Base-by-base conservation (phyloP, 2,888 invertebrate species). In the Prosapia bicincta region DNA sequence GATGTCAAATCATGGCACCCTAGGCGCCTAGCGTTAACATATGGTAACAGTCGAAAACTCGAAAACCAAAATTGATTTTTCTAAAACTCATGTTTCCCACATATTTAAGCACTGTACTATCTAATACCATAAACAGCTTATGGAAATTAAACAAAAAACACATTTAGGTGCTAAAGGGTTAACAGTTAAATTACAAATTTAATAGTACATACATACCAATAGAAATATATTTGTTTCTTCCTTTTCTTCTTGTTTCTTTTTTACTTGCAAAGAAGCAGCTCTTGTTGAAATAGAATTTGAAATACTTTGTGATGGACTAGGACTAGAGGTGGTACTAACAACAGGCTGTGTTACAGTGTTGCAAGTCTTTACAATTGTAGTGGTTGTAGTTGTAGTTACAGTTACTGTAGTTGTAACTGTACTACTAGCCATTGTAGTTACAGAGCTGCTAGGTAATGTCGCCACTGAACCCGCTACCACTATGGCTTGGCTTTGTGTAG, bases 341-440 rank as follows among this genome's bases (percentile, higher is more conserved):
- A 67, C 26, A 26, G 67, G 67, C n/a, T 26, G 67, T 67, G 26
- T 26, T 10, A 26, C 69, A 30, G 69, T 26, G 26, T 69, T 69
- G 20, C 28, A 30, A 1, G 69, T 69, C 26, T 72, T 71, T 66
- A 76, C 71, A 25, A 66, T 26, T 20, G 73, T 71, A 13, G 79
- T 66, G 0, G 75, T 65, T 0, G 83, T 80, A 20, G 82, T 82
- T 5, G 54, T 66, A 26, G 66, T 66, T 15, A 30, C 26, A 13
- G 66, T 28, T 72, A 66, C n/a, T n/a, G 30, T 20, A 9, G 72
- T 30, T 3, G 65, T 65, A 20, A 65, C 28, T 10, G 71, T 65
- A 20, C 28, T 66, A 20, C 65, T 71, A 20, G 66, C 30, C 66
- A 66, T 69, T 1, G 26, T 69, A 10, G 69, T 69, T 20, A 69